phyloP scores from a whole-genome alignment of 2,797 vertebrate species.

The Scomberomorus guttatus region DNA sequence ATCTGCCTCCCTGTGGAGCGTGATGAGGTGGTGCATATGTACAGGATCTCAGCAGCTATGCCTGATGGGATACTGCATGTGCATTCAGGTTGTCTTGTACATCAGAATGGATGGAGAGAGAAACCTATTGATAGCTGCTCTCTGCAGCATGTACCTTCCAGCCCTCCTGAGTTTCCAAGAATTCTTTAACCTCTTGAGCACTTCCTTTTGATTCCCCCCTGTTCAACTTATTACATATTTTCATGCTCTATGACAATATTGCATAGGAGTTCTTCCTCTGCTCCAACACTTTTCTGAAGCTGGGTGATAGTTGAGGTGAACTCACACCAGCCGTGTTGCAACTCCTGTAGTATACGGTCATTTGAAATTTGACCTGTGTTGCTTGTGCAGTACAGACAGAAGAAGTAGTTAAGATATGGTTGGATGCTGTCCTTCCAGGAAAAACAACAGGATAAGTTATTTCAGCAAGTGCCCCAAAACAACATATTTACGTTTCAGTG shows the following conservation, averaged over 20 bases:
- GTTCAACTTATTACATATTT: background rate
- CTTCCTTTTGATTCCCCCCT: background rate
- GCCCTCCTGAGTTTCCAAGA: background rate
- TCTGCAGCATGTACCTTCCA: background rate
- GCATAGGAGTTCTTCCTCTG: too few relatives aligned
- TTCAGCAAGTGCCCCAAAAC: too few relatives aligned
- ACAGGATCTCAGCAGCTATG: conserved; percentile 1
- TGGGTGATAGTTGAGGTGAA: background rate
- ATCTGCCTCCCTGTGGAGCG: conserved; percentile 35
- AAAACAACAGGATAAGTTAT: too few relatives aligned
- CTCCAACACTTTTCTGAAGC: background rate
- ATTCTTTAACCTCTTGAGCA: background rate
- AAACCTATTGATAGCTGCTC: conserved; percentile 2
- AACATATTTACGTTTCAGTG: too few relatives aligned
- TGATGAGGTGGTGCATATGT: conserved; percentile 43
- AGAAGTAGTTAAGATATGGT: too few relatives aligned
- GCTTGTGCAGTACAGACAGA: too few relatives aligned
- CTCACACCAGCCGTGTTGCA: too few relatives aligned
- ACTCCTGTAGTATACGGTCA: too few relatives aligned
- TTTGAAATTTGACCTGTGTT: too few relatives aligned
- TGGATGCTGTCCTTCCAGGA: too few relatives aligned
- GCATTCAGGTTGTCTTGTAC: background rate
- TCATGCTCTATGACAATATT: background rate
- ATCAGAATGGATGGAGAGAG: background rate
- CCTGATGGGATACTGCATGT: conserved; percentile 24